Conservation (phyloP, 2,113 vertebrate species). For the Dasyornis broadbenti region DNA sequence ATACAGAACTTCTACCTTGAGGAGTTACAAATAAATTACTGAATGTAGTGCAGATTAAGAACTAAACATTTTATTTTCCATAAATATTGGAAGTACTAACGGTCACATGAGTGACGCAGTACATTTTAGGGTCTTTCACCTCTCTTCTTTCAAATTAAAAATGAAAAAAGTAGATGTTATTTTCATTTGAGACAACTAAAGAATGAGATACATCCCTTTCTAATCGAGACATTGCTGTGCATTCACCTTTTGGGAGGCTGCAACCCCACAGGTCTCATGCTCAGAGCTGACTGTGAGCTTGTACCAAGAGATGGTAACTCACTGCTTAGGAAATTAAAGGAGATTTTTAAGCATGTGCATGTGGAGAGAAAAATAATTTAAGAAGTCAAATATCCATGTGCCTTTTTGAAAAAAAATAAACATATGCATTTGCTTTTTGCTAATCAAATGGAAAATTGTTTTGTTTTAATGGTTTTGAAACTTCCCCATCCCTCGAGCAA, state of each 20-base stretch:
- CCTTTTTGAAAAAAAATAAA: constrained; percentile 32
- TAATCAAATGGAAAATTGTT: constrained; percentile 75
- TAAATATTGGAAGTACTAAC: not conserved
- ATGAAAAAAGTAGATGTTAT: not conserved
- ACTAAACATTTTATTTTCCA: not conserved
- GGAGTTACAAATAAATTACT: not conserved
- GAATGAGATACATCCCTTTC: not conserved
- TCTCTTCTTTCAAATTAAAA: not conserved
- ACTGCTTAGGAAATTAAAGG: not conserved
- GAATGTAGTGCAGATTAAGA: not conserved
- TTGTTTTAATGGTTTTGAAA: constrained; percentile 71
- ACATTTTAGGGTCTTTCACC: not conserved
- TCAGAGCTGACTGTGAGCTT: constrained; percentile 15
- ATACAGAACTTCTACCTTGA: not conserved
- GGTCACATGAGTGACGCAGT: not conserved
- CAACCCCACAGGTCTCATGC: not conserved
- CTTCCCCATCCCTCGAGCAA: constrained; percentile 70
- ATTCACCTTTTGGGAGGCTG: constrained; percentile 20
- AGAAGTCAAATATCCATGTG: constrained; percentile 3
- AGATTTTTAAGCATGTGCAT: not conserved
- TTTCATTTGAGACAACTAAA: not conserved
- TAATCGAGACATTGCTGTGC: not conserved
- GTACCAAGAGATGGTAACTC: not conserved
- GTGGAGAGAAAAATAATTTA: constrained; percentile 18
- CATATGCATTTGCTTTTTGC: constrained; percentile 39